Base-by-base conservation (phyloP, 2,888 invertebrate species). In the Metallyticus violacea region DNA sequence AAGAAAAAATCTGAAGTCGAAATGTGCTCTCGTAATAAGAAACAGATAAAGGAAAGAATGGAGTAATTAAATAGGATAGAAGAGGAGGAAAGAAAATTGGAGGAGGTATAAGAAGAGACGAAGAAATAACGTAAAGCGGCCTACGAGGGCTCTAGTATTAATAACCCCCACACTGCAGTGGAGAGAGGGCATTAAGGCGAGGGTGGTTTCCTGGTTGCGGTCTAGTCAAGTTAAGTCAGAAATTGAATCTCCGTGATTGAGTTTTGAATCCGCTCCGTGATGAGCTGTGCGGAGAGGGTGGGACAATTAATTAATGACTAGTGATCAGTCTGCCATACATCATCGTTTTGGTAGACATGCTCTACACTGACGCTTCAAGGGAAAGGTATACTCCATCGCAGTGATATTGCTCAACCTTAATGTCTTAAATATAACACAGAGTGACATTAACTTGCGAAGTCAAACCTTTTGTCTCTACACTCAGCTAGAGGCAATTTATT, bases 241-340 rank as follows among this genome's bases (percentile, higher is more conserved):
- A 88, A 88, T 87, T 86, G 88, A 87, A 86, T 88, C 86, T 87
- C 81, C 78, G 79, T 88, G 88, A 87, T 88, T 80, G 87, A 87
- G 88, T 87, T 87, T 81, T 30, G 62, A 79, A 82, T 86, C 87
- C 82, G 77, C 29, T 26, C 86, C 79, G 80, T 84, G 87, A 79
- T 84, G 85, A 79, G 86, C 40, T 77, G 29, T 76, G 78, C 26
- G 79, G 7, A 29, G 30, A n/a, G 78, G 81, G 29, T 86, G 40
- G 85, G 81, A 81, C 78, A 40, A 80, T 76, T 87, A 87, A 87
- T 87, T 87, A 87, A 87, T 87, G 83, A 81, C 77, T 85, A 81
- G 77, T 86, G 86, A 87, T 87, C 87, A 86, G 86, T 80, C 78
- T 79, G 28, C 84, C 80, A 84, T 86, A 77, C 77, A 83, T 83